Evolutionary conservation across 1,140 invertebrate species (phyloP).

Genomic region (Chionoecetes opilio): DNA sequence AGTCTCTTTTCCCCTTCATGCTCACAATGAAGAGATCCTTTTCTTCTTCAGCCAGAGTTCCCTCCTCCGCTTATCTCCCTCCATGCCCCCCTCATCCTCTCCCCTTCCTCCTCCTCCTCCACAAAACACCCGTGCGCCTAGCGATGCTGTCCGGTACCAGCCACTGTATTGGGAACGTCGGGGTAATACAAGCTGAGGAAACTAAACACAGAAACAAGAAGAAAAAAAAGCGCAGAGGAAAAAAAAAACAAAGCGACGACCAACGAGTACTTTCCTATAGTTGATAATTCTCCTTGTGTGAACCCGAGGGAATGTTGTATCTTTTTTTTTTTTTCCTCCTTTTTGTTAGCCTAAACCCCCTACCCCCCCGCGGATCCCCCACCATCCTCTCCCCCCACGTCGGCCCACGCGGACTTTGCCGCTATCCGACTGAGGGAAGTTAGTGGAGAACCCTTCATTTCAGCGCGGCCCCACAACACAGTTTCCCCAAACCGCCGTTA

Average conservation of each 20-base stretch:
- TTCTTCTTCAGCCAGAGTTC: not conserved
- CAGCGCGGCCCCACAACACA: not conserved
- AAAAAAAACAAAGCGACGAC: not conserved
- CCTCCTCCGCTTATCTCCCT: not conserved
- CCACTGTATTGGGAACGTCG: slow-evolving; percentile 59
- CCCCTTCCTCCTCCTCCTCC: not conserved
- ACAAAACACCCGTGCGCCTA: not conserved
- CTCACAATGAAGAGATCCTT: too few relatives aligned
- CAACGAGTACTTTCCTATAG: too few relatives aligned
- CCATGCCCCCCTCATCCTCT: not conserved
- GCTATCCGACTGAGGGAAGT: not conserved
- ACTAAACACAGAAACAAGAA: too few relatives aligned
- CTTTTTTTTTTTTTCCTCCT: too few relatives aligned
- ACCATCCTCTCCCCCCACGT: too few relatives aligned
- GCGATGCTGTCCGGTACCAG: slow-evolving; percentile 65
- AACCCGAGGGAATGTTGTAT: too few relatives aligned
- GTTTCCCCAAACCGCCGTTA: too few relatives aligned
- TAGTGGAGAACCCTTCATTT: not conserved
- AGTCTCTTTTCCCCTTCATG: not conserved
- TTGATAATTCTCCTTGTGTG: slow-evolving; percentile 21
- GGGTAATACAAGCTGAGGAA: slow-evolving; percentile 38
- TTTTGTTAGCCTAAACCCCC: not conserved
- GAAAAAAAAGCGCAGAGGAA: not conserved
- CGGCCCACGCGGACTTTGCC: too few relatives aligned
- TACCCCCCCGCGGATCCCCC: not conserved